A percentile compares a stretch with the other conserved stretches of the same genome.
Conservation (phyloP, 2,888 invertebrate genomes). For the Drosophila ustulata region DNA sequence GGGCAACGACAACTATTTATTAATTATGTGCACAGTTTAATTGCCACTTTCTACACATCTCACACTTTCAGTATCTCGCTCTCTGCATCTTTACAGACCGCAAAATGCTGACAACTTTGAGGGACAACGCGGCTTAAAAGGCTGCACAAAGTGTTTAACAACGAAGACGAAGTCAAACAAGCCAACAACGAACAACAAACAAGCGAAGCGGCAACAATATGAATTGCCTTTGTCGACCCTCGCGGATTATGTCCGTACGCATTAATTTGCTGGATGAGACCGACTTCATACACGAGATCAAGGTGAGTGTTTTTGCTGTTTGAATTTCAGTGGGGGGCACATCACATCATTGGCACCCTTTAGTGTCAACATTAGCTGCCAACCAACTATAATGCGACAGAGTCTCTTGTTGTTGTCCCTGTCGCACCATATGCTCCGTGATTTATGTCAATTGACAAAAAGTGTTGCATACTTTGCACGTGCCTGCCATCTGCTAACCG, state of each 20-base stretch:
- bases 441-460: constrained; percentile 69
- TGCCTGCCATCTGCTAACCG: constrained; percentile 57
- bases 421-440: constrained; percentile 34
- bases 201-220: constrained; percentile 62
- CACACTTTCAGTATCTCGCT: constrained; percentile 22
- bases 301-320: constrained; percentile 87
- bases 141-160: background rate
- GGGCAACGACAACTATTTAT: constrained; percentile 52
- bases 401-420: background rate
- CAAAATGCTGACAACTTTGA: constrained; percentile 56
- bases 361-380: constrained; percentile 55
- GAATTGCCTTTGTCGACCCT: constrained; percentile 85
- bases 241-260: constrained; percentile 87
- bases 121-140: constrained; percentile 44
- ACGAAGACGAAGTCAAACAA: constrained; percentile 10
- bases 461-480: constrained; percentile 79
- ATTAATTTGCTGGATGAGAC: constrained; percentile 95
- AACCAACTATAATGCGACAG: constrained; percentile 4
- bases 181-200: constrained; percentile 12
- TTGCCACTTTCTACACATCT: constrained; percentile 66
- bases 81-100: constrained; percentile 24
- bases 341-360: constrained; percentile 30
- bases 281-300: constrained; percentile 94
- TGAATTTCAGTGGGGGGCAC: background rate
- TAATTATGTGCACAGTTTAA: constrained; percentile 73